phyloP scores from a whole-genome alignment of 2,888 invertebrate species.

The Cinara cedri region DNA sequence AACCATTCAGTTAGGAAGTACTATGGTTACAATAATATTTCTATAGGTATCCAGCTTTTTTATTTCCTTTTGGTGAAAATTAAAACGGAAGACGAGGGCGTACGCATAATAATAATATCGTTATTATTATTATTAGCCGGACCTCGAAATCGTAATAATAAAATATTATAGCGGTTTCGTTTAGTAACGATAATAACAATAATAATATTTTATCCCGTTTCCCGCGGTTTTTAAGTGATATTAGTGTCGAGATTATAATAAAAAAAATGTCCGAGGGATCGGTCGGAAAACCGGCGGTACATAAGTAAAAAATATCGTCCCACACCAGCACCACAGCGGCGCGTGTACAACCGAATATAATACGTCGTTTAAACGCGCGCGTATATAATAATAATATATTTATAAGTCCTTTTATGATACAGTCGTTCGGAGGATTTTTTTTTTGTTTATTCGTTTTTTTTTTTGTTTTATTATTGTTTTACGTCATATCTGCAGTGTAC shows the following conservation, averaged over 20 bases:
- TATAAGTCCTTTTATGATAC: slow-evolving; percentile 25
- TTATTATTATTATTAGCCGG: background rate
- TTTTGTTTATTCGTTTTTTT: slow-evolving; percentile 24
- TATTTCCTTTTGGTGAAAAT: background rate
- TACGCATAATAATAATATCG: slow-evolving; percentile 17
- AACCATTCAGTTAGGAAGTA: too few species aligned
- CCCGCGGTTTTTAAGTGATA: slow-evolving; percentile 15
- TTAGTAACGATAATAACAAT: background rate
- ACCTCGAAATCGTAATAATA: slow-evolving; percentile 12
- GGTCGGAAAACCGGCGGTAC: background rate
- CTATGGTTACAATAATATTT: background rate
- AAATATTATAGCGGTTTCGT: background rate
- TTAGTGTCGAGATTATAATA: slow-evolving; percentile 35
- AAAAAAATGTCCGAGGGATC: slow-evolving; percentile 28
- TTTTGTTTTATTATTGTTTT: too few species aligned
- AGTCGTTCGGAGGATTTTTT: slow-evolving; percentile 4
- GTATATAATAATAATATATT: background rate
- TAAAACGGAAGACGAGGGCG: slow-evolving; percentile 10
- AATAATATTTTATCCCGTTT: slow-evolving; percentile 21
- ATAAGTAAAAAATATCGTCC: slow-evolving; percentile 6
- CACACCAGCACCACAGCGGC: background rate
- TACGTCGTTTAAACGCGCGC: slow-evolving; percentile 20
- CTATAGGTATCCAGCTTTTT: background rate
- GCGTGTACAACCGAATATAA: slow-evolving; percentile 1
- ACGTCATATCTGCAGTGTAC: too few species aligned